Evolutionary conservation across 2,797 vertebrate genomes (phyloP).

Genomic region (Trachops cirrhosus): DNA sequence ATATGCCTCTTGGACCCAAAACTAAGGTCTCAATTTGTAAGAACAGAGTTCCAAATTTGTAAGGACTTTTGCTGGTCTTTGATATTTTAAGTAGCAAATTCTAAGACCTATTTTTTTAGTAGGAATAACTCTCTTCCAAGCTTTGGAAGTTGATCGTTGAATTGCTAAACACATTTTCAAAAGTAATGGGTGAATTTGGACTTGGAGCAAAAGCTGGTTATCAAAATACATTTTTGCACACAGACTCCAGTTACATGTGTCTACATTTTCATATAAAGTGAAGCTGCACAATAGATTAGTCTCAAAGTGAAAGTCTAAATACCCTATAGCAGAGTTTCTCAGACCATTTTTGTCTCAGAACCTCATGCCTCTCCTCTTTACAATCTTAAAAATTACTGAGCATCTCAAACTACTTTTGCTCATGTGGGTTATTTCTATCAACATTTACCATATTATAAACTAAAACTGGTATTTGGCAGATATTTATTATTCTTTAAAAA

Average conservation of each 20-base stretch:
- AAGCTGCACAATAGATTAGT: background rate
- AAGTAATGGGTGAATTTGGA: background rate
- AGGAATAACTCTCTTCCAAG: background rate
- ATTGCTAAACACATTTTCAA: background rate
- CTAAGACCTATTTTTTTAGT: background rate
- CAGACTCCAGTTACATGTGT: background rate
- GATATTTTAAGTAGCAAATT: background rate
- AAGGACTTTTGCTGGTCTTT: background rate
- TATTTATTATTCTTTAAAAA: conserved; percentile 8
- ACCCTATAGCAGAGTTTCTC: background rate
- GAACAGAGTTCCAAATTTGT: background rate
- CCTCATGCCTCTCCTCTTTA: background rate
- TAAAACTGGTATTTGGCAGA: background rate
- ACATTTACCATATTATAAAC: background rate
- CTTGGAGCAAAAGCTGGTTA: background rate
- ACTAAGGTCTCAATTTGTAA: background rate
- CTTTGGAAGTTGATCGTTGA: background rate
- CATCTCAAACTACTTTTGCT: background rate
- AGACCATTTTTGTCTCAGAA: background rate
- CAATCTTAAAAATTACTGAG: background rate
- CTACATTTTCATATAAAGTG: background rate
- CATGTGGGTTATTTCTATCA: background rate
- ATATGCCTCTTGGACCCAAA: background rate
- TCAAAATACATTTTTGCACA: background rate
- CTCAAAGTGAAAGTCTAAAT: background rate